A percentile compares a stretch with the other conserved stretches of the same genome.
Conservation (phyloP, 2,888 invertebrate species). For the Epirrhoe alternata region DNA sequence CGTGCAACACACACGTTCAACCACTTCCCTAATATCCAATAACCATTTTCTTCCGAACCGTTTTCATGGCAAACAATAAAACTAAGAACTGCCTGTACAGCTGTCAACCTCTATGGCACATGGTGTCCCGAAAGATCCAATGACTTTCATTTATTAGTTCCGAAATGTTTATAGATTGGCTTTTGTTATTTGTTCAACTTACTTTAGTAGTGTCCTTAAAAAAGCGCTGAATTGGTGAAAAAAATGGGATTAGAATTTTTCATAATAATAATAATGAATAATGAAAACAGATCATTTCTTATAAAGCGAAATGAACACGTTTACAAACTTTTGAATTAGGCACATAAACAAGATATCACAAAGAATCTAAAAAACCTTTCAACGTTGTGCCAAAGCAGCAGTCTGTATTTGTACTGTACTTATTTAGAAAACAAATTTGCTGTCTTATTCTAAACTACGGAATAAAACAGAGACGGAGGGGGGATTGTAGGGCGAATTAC, state of each 20-base stretch:
- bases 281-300: background rate
- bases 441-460: conserved; percentile 42
- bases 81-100: conserved; percentile 46
- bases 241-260: too few species aligned
- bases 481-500: conserved; percentile 59
- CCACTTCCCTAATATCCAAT: conserved; percentile 45
- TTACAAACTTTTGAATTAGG: background rate
- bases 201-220: too few species aligned
- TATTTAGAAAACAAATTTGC: conserved; percentile 17
- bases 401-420: background rate
- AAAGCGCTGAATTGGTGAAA: too few species aligned
- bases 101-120: conserved; percentile 2
- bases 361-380: background rate
- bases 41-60: conserved; percentile 47
- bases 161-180: background rate
- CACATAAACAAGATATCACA: background rate
- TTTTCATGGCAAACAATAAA: conserved; percentile 67
- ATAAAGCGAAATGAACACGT: too few species aligned
- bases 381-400: conserved; percentile 7
- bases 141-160: background rate
- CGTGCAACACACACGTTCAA: conserved; percentile 40
- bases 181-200: too few species aligned
- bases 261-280: background rate
- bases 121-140: background rate
- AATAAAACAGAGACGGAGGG: conserved; percentile 53